Conservation (phyloP, 2,113 vertebrate species). For the Rhabdomys dilectus region DNA sequence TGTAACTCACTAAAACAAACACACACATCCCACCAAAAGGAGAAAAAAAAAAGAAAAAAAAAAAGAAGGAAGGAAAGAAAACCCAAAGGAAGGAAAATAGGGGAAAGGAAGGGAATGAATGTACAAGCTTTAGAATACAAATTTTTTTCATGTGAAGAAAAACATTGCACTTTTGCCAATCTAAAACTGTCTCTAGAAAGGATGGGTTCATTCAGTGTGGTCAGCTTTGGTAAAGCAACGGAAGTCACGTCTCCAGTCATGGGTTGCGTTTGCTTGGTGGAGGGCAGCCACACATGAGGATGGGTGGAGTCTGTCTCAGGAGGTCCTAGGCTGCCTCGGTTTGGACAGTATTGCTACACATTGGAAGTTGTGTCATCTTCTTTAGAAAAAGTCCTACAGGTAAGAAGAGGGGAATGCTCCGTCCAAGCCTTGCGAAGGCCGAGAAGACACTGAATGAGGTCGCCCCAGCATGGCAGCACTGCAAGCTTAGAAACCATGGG, state of each 20-base stretch:
- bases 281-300: conserved; percentile 87
- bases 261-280: conserved; percentile 87
- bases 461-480: conserved; percentile 90
- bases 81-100: conserved; percentile 77
- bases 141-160: conserved; percentile 86
- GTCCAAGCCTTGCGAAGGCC: conserved; percentile 93
- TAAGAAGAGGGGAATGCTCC: conserved; percentile 90
- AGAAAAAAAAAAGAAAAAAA: conserved; percentile 54
- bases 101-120: conserved; percentile 78
- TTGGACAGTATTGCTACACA: conserved; percentile 91
- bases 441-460: conserved; percentile 88
- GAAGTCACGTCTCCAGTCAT: conserved; percentile 91
- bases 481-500: conserved; percentile 87
- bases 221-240: conserved; percentile 93
- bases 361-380: conserved; percentile 89
- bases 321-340: conserved; percentile 83
- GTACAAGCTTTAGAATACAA: conserved; percentile 87
- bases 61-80: conserved; percentile 76
- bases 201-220: conserved; percentile 86
- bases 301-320: conserved; percentile 75
- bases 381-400: conserved; percentile 89
- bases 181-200: conserved; percentile 88
- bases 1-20: conserved; percentile 79
- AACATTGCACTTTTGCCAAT: conserved; percentile 97
- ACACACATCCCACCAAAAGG: not conserved